Evolutionary conservation across 2,797 vertebrate genomes (phyloP).

Genomic region (Huso huso): DNA sequence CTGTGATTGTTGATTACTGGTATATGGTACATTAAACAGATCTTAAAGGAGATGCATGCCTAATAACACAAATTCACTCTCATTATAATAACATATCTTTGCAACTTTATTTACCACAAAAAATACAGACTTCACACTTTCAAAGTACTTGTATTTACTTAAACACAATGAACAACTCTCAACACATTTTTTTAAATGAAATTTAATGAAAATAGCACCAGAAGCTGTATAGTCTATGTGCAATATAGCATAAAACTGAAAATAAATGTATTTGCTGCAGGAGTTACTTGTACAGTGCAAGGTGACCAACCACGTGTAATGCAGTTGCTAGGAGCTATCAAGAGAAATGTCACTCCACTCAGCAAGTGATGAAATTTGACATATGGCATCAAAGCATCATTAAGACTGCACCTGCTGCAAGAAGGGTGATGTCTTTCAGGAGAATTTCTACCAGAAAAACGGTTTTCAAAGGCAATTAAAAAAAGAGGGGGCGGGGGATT

Average conservation of each 20-base stretch:
- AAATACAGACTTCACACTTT: constrained; percentile 21
- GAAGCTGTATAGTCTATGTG: constrained; percentile 10
- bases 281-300: constrained; percentile 36
- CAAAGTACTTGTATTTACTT: constrained; percentile 15
- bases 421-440: constrained; percentile 65
- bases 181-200: constrained; percentile 9
- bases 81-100: constrained; percentile 30
- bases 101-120: constrained; percentile 14
- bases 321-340: constrained; percentile 68
- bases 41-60: too few relatives aligned
- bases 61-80: too few relatives aligned
- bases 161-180: constrained; percentile 19
- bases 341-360: constrained; percentile 87
- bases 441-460: constrained; percentile 55
- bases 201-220: constrained; percentile 21
- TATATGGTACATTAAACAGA: not conserved
- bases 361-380: constrained; percentile 92
- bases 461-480: constrained; percentile 48
- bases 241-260: constrained; percentile 30
- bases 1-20: not conserved
- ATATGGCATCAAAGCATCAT: constrained; percentile 94
- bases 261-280: constrained; percentile 34
- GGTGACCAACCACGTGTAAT: constrained; percentile 42
- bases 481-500: constrained; percentile 44
- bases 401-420: constrained; percentile 83